Evolutionary conservation across 92 coral and sea anemone species (phyloP), one percentile per base, ranked within the genome.

Genomic region (Galaxea fascicularis): DNA sequence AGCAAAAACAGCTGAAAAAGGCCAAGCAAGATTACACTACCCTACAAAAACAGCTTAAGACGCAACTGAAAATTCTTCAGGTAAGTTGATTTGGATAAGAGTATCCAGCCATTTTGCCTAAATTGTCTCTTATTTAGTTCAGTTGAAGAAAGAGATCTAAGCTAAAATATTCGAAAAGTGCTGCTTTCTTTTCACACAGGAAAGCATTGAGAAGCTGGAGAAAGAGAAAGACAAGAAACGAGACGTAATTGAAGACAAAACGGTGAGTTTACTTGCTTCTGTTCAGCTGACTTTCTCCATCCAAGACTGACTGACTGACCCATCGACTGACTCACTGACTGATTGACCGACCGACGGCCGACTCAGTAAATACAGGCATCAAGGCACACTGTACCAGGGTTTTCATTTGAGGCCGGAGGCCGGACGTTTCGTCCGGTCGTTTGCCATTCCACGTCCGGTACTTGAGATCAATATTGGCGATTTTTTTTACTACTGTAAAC

Each of bases 1-100:
- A 96, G 87, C 98, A 96, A 73, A 85, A 94, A 56, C 96, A 87
- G 86, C 77, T 96, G 58, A 96, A 96, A 88, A 90, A 86, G 73
- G 90, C 87, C 12, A 96, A 96, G 58, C 98, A 94, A 47, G 92
- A 92, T 26, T 96, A 96, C 85, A 92, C 98, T 0, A 39, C 86
- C 4, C 53, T 94, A n/a, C 98, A 96, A 54, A 96, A 92, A 81
- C 89, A 96, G 57, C 95, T 96, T 54, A 92, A 92, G 89, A 65
- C 75, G n/a, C 93, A 90, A 77, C 86, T 92, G 28, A 89, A 89
- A 70, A 77, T 51, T 28, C 79, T 92, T 35, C 98, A 96, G 94
- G 98, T 95, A 51, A 46, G 87, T 49, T 46, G 26, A 57, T 12
- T 14, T 39, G 2, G 41, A 35, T 2, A 35, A 35, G 41, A 35